Base-by-base conservation (phyloP, 2,797 vertebrate species). In the Scolopax rusticola region DNA sequence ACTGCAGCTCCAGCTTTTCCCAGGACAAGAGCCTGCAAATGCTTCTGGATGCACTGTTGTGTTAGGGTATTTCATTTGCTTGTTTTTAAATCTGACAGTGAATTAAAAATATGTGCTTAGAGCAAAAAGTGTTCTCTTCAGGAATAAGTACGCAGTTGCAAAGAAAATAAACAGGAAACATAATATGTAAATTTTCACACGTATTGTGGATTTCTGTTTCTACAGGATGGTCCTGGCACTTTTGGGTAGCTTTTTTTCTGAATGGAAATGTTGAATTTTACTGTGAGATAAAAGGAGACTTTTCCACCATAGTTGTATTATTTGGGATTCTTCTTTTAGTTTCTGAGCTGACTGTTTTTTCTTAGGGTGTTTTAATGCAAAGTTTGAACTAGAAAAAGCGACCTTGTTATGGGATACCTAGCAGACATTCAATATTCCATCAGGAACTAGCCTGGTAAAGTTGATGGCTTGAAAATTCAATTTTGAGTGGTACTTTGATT, bases 391-490 rank as follows among this genome's bases (percentile, higher is more conserved):
- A 76, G 56, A 71, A 84, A 17, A 91, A 60, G 36, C 82, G 93
- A 70, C 77, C 74, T 95, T 88, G 70, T 82, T 77, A 71, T 30
- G 21, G 91, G 88, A 90, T 70, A 87, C 57, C 67, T 79, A 83
- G 70, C 59, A 95, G 91, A 88, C 48, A 38, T 93, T 91, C 80
- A 87, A 2, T 75, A 57, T 54, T 53, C 74, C 41, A 30, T 74
- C 68, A 84, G 80, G 75, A 80, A 80, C 84, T 43, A 92, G 56
- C 57, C 41, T 68, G 54, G 60, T 77, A 57, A 77, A 93, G 53
- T 84, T 93, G 83, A 85, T 89, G 77, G 77, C 88, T 89, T 94
- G 83, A 95, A 94, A 96, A 95, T 94, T 95, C 56, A 65, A 75
- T 93, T 95, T 95, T 3, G 15, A 94, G 68, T 80, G 81, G 56